A percentile compares a stretch with the other conserved stretches of the same genome.
These are phyloP conservation scores for Choristoneura fumiferana DNA, from an alignment of 1,140 invertebrate genomes.

Conservation along the genomic window DNA sequence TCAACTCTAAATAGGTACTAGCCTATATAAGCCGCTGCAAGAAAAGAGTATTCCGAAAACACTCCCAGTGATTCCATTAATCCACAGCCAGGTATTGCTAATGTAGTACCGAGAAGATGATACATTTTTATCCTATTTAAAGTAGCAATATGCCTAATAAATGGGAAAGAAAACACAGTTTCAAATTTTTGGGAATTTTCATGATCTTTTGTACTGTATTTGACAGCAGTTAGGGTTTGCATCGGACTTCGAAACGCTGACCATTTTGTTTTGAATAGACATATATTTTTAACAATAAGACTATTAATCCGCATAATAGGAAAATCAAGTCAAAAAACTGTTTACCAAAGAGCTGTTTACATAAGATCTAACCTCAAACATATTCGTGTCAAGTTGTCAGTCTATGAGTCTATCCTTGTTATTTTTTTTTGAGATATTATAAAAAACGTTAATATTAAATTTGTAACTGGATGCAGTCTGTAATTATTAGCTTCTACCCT, in stretches of 20 bases:
- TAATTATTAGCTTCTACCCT: too few species aligned
- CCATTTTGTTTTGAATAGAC: background rate
- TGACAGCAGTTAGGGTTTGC: background rate
- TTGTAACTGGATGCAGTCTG: too few species aligned
- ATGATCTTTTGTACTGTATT: background rate
- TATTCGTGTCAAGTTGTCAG: background rate
- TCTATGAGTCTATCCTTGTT: background rate
- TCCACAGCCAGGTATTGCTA: conserved; percentile 47
- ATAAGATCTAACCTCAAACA: background rate
- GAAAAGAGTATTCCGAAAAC: conserved; percentile 40
- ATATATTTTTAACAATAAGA: conserved; percentile 17
- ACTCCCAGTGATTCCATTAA: conserved; percentile 51
- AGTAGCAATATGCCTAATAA: conserved; percentile 54
- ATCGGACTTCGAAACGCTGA: background rate
- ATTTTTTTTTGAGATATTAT: too few species aligned
- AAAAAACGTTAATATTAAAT: too few species aligned
- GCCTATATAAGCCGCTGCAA: conserved; percentile 50
- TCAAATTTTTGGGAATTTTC: conserved; percentile 39
- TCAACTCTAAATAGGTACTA: conserved; percentile 27
- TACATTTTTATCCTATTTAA: conserved; percentile 67
- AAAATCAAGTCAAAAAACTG: background rate
- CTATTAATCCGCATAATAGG: conserved; percentile 2
- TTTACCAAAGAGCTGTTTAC: background rate
- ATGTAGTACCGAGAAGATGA: conserved; percentile 49
- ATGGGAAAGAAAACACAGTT: conserved; percentile 59